phyloP scores from a whole-genome alignment of 1,140 invertebrate genomes.

The Bacillus rossius region DNA sequence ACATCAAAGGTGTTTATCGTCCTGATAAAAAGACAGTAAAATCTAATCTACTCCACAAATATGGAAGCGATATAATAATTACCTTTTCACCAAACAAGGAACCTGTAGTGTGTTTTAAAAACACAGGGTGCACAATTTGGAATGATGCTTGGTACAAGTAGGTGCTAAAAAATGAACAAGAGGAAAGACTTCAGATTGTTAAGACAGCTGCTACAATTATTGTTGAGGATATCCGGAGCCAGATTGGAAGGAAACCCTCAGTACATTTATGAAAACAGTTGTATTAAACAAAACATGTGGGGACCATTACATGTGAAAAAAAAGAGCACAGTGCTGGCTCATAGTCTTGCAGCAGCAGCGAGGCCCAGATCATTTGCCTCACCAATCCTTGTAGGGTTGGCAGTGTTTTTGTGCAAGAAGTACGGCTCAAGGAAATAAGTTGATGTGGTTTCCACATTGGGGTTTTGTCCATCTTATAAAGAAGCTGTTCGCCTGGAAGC shows the following conservation, averaged over 20 bases:
- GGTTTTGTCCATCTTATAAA: too few relatives aligned
- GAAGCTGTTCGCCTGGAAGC: too few relatives aligned
- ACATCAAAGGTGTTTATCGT: not conserved
- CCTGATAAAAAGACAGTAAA: not conserved
- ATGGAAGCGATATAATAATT: not conserved
- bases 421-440: too few relatives aligned
- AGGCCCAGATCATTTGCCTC: not conserved
- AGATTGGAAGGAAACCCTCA: too few relatives aligned
- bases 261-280: not conserved
- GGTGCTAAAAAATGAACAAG: conserved; percentile 21
- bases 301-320: conserved; percentile 39
- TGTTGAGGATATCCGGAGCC: too few relatives aligned
- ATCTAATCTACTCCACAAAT: not conserved
- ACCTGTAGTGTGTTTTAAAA: conserved; percentile 6
- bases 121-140: conserved; percentile 12
- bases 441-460: too few relatives aligned
- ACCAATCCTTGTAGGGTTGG: not conserved
- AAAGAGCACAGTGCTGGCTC: conserved; percentile 43
- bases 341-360: too few relatives aligned
- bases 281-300: conserved; percentile 34
- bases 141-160: conserved; percentile 30
- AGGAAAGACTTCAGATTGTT: conserved; percentile 30
- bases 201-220: conserved; percentile 34
- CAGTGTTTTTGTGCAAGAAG: too few relatives aligned
- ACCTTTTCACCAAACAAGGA: not conserved